Evolutionary conservation across 2,888 invertebrate species (phyloP).

Genomic region (Apantesis nais): DNA sequence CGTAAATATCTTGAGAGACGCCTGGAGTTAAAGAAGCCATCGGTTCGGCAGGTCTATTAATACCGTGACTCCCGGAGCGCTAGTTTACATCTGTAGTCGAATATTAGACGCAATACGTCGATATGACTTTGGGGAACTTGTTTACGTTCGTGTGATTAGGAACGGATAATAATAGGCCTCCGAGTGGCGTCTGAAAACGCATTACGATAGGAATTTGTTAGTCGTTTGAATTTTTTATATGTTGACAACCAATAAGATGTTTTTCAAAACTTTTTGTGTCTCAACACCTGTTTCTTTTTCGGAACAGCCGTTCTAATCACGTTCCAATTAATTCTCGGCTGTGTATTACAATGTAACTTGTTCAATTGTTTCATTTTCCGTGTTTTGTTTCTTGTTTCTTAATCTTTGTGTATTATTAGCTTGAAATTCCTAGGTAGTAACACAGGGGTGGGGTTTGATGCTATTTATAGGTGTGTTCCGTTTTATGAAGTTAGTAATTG

Average conservation of each 20-base stretch:
- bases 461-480: constrained; percentile 1
- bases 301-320: constrained; percentile 31
- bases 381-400: background rate
- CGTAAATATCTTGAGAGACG: constrained; percentile 58
- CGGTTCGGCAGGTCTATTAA: constrained; percentile 59
- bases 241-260: constrained; percentile 24
- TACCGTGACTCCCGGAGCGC: constrained; percentile 62
- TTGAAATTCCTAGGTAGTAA: constrained; percentile 5
- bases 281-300: constrained; percentile 7
- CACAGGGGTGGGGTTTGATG: background rate
- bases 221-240: constrained; percentile 26
- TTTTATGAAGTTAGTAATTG: background rate
- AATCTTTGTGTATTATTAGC: background rate
- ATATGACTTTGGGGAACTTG: constrained; percentile 44
- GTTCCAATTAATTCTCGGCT: background rate
- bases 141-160: constrained; percentile 43
- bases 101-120: constrained; percentile 47
- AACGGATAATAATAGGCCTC: constrained; percentile 36
- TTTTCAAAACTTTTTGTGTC: constrained; percentile 14
- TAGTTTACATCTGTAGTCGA: constrained; percentile 42
- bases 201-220: constrained; percentile 36
- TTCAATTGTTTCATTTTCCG: constrained; percentile 2
- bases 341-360: background rate
- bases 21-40: constrained; percentile 57
- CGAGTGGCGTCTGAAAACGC: constrained; percentile 23